These are phyloP conservation scores for Phalera bucephala DNA, from an alignment of 2,888 invertebrate species.

Conservation along the genomic window DNA sequence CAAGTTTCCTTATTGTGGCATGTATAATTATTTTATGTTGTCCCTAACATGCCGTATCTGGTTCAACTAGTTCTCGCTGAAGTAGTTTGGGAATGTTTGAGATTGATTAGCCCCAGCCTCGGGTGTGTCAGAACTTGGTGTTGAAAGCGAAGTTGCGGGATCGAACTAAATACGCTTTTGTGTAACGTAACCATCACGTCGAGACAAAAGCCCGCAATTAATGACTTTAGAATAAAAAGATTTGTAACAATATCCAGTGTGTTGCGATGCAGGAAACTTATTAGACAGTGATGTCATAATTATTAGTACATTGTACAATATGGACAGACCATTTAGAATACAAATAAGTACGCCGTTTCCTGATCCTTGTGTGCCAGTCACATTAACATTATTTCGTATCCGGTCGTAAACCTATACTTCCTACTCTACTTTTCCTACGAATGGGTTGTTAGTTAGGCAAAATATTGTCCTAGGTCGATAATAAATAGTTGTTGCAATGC, in stretches of 20 bases:
- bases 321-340: too few relatives aligned
- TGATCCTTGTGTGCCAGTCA: too few relatives aligned
- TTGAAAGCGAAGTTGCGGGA: slow-evolving; percentile 7
- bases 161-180: not conserved
- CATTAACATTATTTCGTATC: too few relatives aligned
- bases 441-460: too few relatives aligned
- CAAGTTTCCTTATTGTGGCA: slow-evolving; percentile 23
- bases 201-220: not conserved
- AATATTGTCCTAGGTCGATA: too few relatives aligned
- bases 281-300: slow-evolving; percentile 17
- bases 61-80: slow-evolving; percentile 12
- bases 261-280: slow-evolving; percentile 4
- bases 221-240: not conserved
- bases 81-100: slow-evolving; percentile 44
- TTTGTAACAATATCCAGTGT: not conserved
- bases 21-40: slow-evolving; percentile 11
- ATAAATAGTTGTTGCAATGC: too few relatives aligned
- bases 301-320: not conserved
- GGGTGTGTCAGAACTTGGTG: slow-evolving; percentile 11
- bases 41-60: slow-evolving; percentile 1
- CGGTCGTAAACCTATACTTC: too few relatives aligned
- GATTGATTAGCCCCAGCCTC: slow-evolving; percentile 19
- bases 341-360: too few relatives aligned
- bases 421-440: too few relatives aligned
- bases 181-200: not conserved